These are phyloP conservation scores for Pristionchus arcanus DNA, from an alignment of 2,888 invertebrate species.

Conservation along the genomic window DNA sequence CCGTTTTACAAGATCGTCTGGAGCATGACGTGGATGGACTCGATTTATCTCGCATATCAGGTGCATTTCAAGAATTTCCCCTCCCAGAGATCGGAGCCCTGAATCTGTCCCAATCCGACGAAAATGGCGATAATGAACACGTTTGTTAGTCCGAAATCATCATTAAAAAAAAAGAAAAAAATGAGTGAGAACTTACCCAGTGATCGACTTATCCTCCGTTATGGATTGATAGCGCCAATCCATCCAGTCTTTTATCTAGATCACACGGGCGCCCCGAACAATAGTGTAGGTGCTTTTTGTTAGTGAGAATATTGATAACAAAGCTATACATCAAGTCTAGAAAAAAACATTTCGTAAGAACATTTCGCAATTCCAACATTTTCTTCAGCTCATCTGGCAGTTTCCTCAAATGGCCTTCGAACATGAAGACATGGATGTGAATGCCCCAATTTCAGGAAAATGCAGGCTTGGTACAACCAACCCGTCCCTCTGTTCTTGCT, in stretches of 20 bases:
- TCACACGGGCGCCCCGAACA: no score
- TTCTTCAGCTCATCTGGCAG: neutral
- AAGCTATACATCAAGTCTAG: no score
- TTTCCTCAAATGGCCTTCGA: constrained; percentile 3
- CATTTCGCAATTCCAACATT: neutral
- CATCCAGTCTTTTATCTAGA: no score
- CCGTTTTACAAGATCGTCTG: constrained; percentile 44
- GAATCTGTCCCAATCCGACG: neutral
- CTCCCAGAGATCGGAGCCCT: no score
- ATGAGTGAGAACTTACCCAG: no score
- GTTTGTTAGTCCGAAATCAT: neutral
- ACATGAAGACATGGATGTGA: neutral
- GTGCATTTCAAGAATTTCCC: neutral
- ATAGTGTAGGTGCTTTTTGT: no score
- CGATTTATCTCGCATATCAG: neutral
- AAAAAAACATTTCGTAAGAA: no score
- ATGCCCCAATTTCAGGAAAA: neutral
- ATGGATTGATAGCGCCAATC: no score
- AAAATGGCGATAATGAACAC: neutral
- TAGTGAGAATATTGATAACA: no score
- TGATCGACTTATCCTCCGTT: no score
- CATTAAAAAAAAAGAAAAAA: no score
- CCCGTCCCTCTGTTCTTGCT: neutral
- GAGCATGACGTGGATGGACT: constrained; percentile 41
- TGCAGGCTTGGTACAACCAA: neutral